Conservation (phyloP, 2,888 invertebrate genomes). For the Cephus nigrinus region DNA sequence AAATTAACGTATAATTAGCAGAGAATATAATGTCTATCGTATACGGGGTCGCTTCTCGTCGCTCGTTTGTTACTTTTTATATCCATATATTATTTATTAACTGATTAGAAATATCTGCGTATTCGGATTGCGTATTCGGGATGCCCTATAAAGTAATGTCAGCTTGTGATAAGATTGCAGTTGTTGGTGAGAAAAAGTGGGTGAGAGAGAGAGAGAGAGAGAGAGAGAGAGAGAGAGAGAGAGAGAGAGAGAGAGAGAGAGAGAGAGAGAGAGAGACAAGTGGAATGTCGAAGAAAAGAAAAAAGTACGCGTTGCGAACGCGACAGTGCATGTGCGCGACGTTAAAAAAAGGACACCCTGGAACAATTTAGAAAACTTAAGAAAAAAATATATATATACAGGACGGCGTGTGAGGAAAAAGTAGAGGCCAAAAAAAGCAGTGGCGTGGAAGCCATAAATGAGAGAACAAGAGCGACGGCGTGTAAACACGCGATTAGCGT, state of each 20-base stretch:
- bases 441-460: no score
- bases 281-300: conserved; percentile 7
- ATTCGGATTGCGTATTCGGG: background rate
- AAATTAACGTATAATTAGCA: background rate
- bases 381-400: background rate
- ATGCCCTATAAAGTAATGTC: background rate
- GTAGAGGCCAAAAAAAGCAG: no score
- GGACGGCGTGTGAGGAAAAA: background rate
- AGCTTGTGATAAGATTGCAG: background rate
- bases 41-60: background rate
- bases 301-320: background rate
- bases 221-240: conserved; percentile 1
- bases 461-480: no score
- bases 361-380: background rate
- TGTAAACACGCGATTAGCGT: no score
- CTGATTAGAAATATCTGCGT: background rate
- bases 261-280: conserved; percentile 7
- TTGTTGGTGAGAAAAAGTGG: background rate
- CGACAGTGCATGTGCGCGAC: background rate
- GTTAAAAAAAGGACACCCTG: background rate
- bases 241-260: conserved; percentile 13
- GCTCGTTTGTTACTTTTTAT: background rate
- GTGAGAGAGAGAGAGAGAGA: conserved; percentile 4
- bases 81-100: background rate
- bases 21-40: background rate